These are phyloP conservation scores for Clarias magur DNA, from an alignment of 2,113 vertebrate species.

Conservation along the genomic window DNA sequence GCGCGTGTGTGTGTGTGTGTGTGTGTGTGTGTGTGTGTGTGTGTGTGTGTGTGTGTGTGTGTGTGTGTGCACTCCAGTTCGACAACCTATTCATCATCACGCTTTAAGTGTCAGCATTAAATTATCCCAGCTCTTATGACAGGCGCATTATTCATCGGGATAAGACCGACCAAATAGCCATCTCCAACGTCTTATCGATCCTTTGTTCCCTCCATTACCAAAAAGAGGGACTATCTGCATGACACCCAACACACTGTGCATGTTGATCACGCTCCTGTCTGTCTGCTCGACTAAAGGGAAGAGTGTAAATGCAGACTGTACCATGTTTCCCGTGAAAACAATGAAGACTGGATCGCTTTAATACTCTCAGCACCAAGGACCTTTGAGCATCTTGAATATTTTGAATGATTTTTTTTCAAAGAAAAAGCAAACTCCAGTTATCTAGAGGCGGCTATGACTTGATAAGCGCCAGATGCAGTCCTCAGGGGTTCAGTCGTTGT, in stretches of 20 bases:
- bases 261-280: conserved; percentile 80
- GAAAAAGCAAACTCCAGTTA: conserved; percentile 73
- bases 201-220: conserved; percentile 75
- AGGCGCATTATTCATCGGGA: conserved; percentile 95
- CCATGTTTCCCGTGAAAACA: conserved; percentile 72
- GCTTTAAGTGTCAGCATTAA: conserved; percentile 90
- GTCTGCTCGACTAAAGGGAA: conserved; percentile 24
- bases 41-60: conserved; percentile 25
- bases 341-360: conserved; percentile 77
- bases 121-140: conserved; percentile 95
- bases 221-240: conserved; percentile 82
- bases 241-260: conserved; percentile 79
- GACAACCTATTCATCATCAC: conserved; percentile 88
- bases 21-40: conserved; percentile 12
- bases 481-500: conserved; percentile 68
- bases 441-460: conserved; percentile 66
- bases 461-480: conserved; percentile 74
- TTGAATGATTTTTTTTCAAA: conserved; percentile 52
- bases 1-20: conserved; percentile 38
- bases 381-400: conserved; percentile 72
- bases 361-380: conserved; percentile 70
- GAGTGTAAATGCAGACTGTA: conserved; percentile 67
- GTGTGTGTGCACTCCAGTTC: conserved; percentile 66
- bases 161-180: conserved; percentile 72
- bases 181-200: conserved; percentile 81